Percentiles rank a stretch among this genome's conserved stretches.
Conservation (phyloP, 2,797 vertebrate species). For the Varecia variegata region DNA sequence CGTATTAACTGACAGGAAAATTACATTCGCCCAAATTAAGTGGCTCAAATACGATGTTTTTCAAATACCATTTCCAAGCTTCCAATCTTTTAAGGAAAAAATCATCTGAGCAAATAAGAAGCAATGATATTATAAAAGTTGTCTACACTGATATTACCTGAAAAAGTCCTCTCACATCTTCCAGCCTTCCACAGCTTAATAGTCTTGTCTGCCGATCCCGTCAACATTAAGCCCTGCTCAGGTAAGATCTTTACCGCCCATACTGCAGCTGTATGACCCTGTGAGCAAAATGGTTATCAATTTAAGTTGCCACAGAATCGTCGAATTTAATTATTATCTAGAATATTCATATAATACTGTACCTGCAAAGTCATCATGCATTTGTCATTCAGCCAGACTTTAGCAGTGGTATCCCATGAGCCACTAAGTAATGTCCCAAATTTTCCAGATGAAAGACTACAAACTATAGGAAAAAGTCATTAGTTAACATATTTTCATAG, state of each 20-base stretch:
- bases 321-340: constrained; percentile 19
- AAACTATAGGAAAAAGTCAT: constrained; percentile 86
- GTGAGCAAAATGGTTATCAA: constrained; percentile 47
- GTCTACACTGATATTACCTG: constrained; percentile 84
- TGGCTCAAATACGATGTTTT: not conserved
- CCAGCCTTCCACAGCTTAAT: constrained; percentile 98
- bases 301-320: constrained; percentile 20
- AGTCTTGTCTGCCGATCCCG: constrained; percentile 97
- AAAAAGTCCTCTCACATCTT: constrained; percentile 93
- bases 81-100: not conserved
- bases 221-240: constrained; percentile 97
- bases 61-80: not conserved
- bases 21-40: not conserved
- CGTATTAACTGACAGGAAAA: not conserved
- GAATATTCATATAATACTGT: constrained; percentile 58
- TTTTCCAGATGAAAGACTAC: constrained; percentile 95
- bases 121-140: not conserved
- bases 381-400: constrained; percentile 98
- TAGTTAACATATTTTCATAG: constrained; percentile 34
- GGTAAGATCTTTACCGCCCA: constrained; percentile 97
- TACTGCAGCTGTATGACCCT: constrained; percentile 97
- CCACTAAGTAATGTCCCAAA: constrained; percentile 97
- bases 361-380: constrained; percentile 99
- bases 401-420: constrained; percentile 98
- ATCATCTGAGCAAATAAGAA: not conserved